A percentile compares a stretch with the other conserved stretches of the same genome.
Evolutionary conservation across 2,797 vertebrate genomes (phyloP).

Genomic region (Gymnothorax javanicus): DNA sequence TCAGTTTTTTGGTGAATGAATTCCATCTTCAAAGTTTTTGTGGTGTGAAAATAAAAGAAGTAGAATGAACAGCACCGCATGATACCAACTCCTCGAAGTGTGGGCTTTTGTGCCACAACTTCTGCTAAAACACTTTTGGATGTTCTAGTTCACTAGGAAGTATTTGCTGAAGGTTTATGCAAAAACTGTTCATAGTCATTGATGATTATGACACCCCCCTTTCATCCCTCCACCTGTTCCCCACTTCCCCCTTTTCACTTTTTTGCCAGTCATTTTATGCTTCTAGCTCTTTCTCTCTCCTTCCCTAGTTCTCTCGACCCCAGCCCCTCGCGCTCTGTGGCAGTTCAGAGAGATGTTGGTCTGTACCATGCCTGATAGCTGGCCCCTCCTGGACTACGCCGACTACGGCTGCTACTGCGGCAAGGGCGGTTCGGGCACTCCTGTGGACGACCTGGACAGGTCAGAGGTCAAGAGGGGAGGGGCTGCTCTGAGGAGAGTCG

Average conservation of each 20-base stretch:
- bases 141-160: no score
- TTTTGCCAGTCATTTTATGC: neutral
- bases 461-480: constrained; percentile 22
- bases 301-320: constrained; percentile 53
- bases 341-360: constrained; percentile 63
- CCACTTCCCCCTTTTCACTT: neutral
- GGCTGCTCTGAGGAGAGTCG: neutral
- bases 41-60: no score
- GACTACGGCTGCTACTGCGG: constrained; percentile 73
- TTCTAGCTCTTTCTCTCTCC: neutral
- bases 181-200: no score
- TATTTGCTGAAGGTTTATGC: no score
- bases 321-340: constrained; percentile 58
- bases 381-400: constrained; percentile 56
- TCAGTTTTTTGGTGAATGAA: no score
- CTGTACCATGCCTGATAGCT: constrained; percentile 54
- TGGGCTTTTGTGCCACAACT: no score
- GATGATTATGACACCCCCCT: no score
- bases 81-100: no score
- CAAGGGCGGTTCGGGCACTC: constrained; percentile 61
- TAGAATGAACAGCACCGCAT: no score
- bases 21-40: no score
- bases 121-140: no score
- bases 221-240: neutral
- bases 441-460: constrained; percentile 68